Evolutionary conservation across 1,140 invertebrate genomes (phyloP), one percentile per base, ranked within the genome.

Genomic region (Ylistrum balloti): DNA sequence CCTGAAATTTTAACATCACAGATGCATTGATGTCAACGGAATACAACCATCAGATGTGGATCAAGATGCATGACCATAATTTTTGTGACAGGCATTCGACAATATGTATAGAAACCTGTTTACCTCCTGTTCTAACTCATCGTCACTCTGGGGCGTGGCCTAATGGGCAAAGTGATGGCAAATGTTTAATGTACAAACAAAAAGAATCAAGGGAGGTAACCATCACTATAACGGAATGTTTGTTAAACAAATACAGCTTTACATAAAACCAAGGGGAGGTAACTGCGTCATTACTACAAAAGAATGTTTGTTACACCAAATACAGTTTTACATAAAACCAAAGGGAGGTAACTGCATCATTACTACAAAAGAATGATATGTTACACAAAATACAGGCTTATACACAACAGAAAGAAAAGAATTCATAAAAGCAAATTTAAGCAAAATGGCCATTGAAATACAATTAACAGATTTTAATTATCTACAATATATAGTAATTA

Each of bases 101-200:
- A 74, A 74, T 28, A 45, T 9, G 0, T 45, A 45, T 45, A 74
- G n/a, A 74, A 74, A 74, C 56, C 56, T 74, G 56, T 74, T 74
- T 74, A 74, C 56, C 56, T 74, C 56, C 56, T 74, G 56, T 74
- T 74, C 56, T 74, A 74, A 74, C 56, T 74, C 56, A 28, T 74
- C 56, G 5, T 74, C 56, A 28, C 56, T 74, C 56, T 74, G 56
- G n/a, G 56, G 56, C 56, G 56, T 74, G 56, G 56, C n/a, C 56
- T 74, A 74, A 74, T 74, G 35, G 35, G 35, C 35, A 38, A 38
- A 38, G 5, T 5, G 35, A 38, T 45, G 9, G 7, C n/a, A 74
- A n/a, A 28, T n/a, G n/a, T 3, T 74, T 74, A 74, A 74, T 28
- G n/a, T 28, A 74, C 56, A 45, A 74, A 28, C 35, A 38, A 38